Conservation (phyloP, 2,888 invertebrate genomes). For the Deladenus siricidicola region DNA sequence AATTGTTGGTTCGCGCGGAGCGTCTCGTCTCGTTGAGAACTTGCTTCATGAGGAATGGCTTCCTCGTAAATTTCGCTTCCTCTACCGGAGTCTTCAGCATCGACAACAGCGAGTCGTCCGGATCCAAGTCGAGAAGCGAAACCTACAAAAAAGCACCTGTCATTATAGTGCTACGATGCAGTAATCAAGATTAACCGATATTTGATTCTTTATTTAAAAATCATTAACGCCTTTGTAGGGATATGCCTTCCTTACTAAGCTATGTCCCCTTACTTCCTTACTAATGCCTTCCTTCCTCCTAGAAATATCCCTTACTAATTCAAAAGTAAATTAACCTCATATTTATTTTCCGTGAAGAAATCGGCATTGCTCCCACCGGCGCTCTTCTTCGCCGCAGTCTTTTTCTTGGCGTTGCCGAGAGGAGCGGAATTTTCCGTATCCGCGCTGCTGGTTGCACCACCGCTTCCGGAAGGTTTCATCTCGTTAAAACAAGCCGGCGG, state of each 20-base stretch:
- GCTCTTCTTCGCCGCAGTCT: background rate
- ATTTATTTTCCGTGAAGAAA: background rate
- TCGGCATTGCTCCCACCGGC: background rate
- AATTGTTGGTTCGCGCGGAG: background rate
- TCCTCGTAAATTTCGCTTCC: background rate
- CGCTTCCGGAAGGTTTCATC: too few relatives aligned
- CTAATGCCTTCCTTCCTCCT: too few relatives aligned
- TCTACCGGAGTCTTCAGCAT: background rate
- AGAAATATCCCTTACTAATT: background rate
- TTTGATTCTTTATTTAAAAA: too few relatives aligned
- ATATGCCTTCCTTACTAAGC: too few relatives aligned
- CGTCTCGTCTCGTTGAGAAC: constrained; percentile 3
- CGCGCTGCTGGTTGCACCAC: background rate
- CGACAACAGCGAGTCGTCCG: constrained; percentile 4
- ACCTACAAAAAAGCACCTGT: background rate
- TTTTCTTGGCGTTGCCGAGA: background rate
- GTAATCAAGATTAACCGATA: too few relatives aligned
- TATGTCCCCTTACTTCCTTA: too few relatives aligned
- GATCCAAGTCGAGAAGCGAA: background rate
- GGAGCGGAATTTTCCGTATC: background rate
- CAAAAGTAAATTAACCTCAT: constrained; percentile 1
- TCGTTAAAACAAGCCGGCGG: too few relatives aligned
- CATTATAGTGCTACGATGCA: too few relatives aligned
- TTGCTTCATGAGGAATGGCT: background rate
- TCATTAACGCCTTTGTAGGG: too few relatives aligned